A percentile compares a stretch with the other conserved stretches of the same genome.
Conservation (phyloP, 2,113 vertebrate genomes). For the Dromiciops gliroides region DNA sequence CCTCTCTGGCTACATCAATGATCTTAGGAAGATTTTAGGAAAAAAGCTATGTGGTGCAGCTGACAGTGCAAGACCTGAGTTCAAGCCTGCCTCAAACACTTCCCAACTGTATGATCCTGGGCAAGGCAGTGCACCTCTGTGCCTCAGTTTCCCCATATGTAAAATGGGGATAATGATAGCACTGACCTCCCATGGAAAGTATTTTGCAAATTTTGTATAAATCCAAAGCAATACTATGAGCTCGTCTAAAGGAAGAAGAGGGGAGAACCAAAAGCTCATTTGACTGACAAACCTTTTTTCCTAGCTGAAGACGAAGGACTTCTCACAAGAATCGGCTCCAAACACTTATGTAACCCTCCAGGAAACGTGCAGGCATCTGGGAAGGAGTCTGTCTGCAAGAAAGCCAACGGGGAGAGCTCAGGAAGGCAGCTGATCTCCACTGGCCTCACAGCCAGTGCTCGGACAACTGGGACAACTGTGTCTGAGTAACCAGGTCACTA, state of each 20-base stretch:
- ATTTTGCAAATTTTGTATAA: neutral
- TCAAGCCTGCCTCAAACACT: neutral
- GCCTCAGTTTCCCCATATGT: neutral
- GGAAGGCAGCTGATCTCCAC: fast-evolving
- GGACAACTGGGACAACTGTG: too few relatives aligned
- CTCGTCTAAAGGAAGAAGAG: neutral
- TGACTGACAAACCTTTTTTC: conserved; percentile 8
- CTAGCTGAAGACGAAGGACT: fast-evolving
- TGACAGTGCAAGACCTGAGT: neutral
- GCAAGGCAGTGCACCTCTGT: neutral
- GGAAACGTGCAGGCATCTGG: conserved; percentile 22
- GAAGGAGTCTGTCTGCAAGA: neutral
- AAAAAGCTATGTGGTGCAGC: neutral
- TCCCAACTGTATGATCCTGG: neutral
- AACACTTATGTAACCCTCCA: fast-evolving
- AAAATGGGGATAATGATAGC: neutral
- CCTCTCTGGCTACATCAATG: neutral
- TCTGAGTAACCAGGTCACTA: neutral
- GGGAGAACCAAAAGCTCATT: neutral
- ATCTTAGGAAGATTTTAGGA: too few relatives aligned
- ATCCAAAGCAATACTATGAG: neutral
- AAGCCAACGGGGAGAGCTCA: neutral
- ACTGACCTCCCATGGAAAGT: neutral
- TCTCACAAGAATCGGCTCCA: neutral
- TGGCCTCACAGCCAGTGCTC: neutral